These are phyloP conservation scores for Gasterosteus nipponicus DNA, from an alignment of 2,113 vertebrate species.

Conservation along the genomic window DNA sequence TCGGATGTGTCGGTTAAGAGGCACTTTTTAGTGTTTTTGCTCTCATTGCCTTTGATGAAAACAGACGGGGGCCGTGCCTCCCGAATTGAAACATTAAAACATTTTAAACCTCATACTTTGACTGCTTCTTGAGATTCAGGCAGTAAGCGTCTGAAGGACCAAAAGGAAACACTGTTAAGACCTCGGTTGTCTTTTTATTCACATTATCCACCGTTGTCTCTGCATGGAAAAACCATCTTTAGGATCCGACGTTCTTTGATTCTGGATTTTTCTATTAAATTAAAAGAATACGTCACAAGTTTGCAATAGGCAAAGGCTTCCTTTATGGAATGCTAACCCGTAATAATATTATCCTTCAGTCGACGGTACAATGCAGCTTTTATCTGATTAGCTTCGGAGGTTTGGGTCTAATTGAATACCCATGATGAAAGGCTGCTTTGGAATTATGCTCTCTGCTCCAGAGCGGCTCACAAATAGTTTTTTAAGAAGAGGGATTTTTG, in stretches of 20 bases:
- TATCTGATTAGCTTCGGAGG: slow-evolving; percentile 51
- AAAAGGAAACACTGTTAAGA: not conserved
- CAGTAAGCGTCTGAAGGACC: too few species aligned
- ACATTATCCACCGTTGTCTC: slow-evolving; percentile 1
- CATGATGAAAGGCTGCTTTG: slow-evolving; percentile 1
- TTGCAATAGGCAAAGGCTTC: slow-evolving; percentile 45
- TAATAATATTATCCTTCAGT: slow-evolving; percentile 26
- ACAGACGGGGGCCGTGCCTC: too few species aligned
- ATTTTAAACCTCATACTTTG: too few species aligned
- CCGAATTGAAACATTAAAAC: too few species aligned
- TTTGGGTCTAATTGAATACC: slow-evolving; percentile 42
- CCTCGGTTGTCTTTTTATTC: not conserved
- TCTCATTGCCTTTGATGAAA: too few species aligned
- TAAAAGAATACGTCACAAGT: slow-evolving; percentile 39
- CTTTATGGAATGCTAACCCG: slow-evolving; percentile 28
- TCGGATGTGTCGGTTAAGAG: too few species aligned
- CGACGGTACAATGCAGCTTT: slow-evolving; percentile 10
- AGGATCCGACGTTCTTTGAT: not conserved
- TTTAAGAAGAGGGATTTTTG: too few species aligned
- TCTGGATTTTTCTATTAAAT: slow-evolving; percentile 12
- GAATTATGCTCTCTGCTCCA: slow-evolving; percentile 6
- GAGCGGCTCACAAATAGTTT: not conserved
- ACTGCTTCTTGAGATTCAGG: too few species aligned
- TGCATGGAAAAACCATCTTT: not conserved
- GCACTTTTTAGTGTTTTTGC: too few species aligned